Evolutionary conservation across 2,888 invertebrate genomes (phyloP).

Genomic region (Hydrotaea diabolus): DNA sequence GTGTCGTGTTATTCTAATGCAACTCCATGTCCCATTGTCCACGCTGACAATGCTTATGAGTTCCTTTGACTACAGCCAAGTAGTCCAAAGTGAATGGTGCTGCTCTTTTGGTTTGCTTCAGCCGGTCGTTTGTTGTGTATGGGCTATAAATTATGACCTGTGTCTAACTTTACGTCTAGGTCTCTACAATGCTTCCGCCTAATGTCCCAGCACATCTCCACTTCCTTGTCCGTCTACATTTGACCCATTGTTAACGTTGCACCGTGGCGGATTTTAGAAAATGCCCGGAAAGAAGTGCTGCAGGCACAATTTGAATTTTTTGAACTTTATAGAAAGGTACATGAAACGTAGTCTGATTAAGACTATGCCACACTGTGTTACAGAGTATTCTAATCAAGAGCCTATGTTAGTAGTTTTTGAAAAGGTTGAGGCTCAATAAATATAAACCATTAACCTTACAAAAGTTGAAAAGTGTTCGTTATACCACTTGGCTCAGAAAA

Average conservation of each 20-base stretch:
- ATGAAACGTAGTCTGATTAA: too few species aligned
- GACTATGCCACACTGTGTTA: too few species aligned
- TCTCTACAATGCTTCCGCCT: not conserved
- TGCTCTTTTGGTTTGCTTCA: conserved; percentile 32
- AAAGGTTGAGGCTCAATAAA: too few species aligned
- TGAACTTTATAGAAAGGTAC: too few species aligned
- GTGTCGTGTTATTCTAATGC: conserved; percentile 49
- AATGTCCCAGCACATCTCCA: conserved; percentile 35
- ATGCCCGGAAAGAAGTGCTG: too few species aligned
- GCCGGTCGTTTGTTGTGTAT: not conserved
- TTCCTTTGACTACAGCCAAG: conserved; percentile 7
- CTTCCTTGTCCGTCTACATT: conserved; percentile 14
- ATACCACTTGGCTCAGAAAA: too few species aligned
- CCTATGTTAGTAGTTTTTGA: too few species aligned
- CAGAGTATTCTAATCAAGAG: too few species aligned
- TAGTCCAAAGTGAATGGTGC: not conserved
- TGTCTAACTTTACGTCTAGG: conserved; percentile 16
- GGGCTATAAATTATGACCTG: conserved; percentile 58
- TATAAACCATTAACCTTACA: too few species aligned
- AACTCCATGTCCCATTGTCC: conserved; percentile 5
- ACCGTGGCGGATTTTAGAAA: too few species aligned
- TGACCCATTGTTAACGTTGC: not conserved
- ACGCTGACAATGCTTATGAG: not conserved
- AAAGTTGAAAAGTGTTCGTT: too few species aligned
- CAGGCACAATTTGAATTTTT: too few species aligned